These are phyloP conservation scores for Pediacus dermestoides DNA, from an alignment of 2,888 invertebrate genomes.

Conservation along the genomic window DNA sequence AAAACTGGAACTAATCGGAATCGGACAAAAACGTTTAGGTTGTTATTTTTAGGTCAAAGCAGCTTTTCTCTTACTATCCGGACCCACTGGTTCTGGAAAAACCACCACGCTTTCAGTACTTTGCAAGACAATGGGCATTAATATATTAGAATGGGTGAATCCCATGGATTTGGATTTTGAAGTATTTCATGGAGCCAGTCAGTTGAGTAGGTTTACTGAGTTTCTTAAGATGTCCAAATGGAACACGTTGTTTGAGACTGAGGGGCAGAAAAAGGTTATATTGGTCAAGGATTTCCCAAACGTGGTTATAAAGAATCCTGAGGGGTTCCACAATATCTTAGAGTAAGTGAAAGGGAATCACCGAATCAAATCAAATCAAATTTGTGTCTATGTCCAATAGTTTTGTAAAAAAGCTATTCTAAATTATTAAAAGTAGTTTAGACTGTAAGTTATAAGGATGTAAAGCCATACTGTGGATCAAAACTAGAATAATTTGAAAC, in stretches of 20 bases:
- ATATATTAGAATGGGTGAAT: conserved; percentile 78
- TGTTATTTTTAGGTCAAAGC: conserved; percentile 41
- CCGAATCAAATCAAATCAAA: conserved; percentile 4
- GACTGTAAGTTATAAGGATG: too few species aligned
- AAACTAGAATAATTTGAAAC: background rate
- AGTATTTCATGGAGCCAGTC: conserved; percentile 54
- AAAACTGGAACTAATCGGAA: conserved; percentile 10
- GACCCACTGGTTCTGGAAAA: conserved; percentile 84
- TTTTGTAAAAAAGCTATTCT: too few species aligned
- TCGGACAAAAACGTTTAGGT: too few species aligned
- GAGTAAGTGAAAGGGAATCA: conserved; percentile 62
- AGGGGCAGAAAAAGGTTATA: conserved; percentile 57
- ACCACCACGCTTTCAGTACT: conserved; percentile 68
- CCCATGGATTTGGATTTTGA: conserved; percentile 67
- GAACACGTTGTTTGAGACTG: conserved; percentile 53
- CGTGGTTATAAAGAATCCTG: conserved; percentile 62
- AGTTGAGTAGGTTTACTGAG: conserved; percentile 68
- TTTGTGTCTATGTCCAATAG: too few species aligned
- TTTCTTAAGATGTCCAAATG: conserved; percentile 79
- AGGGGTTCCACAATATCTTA: conserved; percentile 63
- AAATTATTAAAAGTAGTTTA: too few species aligned
- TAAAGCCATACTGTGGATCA: too few species aligned
- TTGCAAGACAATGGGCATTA: conserved; percentile 58
- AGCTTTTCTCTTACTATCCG: conserved; percentile 68
- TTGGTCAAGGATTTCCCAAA: conserved; percentile 83